Evolutionary conservation across 2,797 vertebrate genomes (phyloP).

Genomic region (Kryptolebias ocellatus): DNA sequence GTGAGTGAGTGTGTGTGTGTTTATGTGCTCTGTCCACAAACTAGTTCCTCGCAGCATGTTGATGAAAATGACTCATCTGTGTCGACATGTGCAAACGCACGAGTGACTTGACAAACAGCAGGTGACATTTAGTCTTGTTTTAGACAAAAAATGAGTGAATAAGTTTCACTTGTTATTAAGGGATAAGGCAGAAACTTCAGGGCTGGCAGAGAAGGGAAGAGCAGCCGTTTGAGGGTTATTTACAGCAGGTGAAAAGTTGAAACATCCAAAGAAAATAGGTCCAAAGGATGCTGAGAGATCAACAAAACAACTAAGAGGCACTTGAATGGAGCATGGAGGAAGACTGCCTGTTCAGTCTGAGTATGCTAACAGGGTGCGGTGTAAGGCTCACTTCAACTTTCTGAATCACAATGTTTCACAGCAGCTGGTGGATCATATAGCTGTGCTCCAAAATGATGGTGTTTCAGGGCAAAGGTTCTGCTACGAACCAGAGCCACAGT

Average conservation of each 20-base stretch:
- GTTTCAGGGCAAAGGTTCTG: conserved; percentile 7
- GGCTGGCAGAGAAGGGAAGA: conserved; percentile 30
- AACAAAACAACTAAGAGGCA: conserved; percentile 62
- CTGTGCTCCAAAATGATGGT: background rate
- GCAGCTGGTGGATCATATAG: background rate
- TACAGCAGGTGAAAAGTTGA: conserved; percentile 42
- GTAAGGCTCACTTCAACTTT: conserved; percentile 20
- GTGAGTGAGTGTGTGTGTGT: background rate
- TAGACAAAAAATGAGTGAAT: background rate
- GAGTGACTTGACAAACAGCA: conserved; percentile 9
- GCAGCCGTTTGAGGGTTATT: conserved; percentile 31
- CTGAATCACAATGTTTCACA: conserved; percentile 3
- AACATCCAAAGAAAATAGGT: conserved; percentile 65
- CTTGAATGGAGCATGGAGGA: conserved; percentile 68
- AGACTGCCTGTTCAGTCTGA: conserved; percentile 17
- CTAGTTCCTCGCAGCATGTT: conserved; percentile 46
- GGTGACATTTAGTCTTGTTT: conserved; percentile 5
- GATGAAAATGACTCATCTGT: conserved; percentile 41
- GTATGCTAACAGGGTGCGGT: conserved; percentile 22
- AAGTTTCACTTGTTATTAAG: conserved; percentile 7
- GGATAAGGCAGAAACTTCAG: conserved; percentile 64
- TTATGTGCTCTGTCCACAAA: conserved; percentile 23
- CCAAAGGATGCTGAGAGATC: conserved; percentile 46
- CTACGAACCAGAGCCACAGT: background rate
- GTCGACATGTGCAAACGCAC: conserved; percentile 7